Evolutionary conservation across 2,888 invertebrate genomes (phyloP).

Genomic region (Acanthacorydalis orientalis): DNA sequence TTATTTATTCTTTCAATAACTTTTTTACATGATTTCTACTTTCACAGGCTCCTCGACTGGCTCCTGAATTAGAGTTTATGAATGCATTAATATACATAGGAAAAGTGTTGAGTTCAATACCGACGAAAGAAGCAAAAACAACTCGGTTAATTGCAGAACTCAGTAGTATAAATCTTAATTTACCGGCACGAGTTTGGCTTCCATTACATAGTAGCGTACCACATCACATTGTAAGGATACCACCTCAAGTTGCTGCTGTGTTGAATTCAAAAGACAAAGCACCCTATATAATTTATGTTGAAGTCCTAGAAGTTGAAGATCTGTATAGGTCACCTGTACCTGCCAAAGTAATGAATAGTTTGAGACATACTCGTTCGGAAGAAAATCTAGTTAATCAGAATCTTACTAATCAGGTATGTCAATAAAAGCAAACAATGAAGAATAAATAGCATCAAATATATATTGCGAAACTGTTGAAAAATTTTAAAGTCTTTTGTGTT

Average conservation of each 20-base stretch:
- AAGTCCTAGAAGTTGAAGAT: constrained; percentile 80
- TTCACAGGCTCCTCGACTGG: constrained; percentile 59
- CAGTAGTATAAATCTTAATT: constrained; percentile 83
- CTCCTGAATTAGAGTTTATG: constrained; percentile 74
- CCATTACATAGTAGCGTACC: constrained; percentile 72
- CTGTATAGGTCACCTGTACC: constrained; percentile 73
- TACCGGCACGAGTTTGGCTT: constrained; percentile 96
- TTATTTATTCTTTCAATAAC: too few relatives aligned
- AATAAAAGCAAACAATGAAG: too few relatives aligned
- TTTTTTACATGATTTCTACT: constrained; percentile 8
- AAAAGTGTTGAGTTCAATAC: constrained; percentile 60
- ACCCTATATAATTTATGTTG: constrained; percentile 95
- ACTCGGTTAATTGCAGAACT: constrained; percentile 85
- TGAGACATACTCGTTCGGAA: constrained; percentile 86
- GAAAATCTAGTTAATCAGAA: constrained; percentile 50
- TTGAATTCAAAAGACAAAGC: constrained; percentile 99
- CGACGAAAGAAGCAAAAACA: constrained; percentile 83
- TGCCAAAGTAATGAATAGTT: constrained; percentile 69
- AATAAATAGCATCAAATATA: too few relatives aligned
- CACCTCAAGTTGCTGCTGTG: constrained; percentile 92
- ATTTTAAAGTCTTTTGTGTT: too few relatives aligned
- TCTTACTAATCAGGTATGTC: too few relatives aligned
- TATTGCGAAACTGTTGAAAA: too few relatives aligned
- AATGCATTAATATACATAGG: constrained; percentile 77
- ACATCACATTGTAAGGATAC: constrained; percentile 92